Conservation (phyloP, 2,113 vertebrate genomes). For the Felis chaus region DNA sequence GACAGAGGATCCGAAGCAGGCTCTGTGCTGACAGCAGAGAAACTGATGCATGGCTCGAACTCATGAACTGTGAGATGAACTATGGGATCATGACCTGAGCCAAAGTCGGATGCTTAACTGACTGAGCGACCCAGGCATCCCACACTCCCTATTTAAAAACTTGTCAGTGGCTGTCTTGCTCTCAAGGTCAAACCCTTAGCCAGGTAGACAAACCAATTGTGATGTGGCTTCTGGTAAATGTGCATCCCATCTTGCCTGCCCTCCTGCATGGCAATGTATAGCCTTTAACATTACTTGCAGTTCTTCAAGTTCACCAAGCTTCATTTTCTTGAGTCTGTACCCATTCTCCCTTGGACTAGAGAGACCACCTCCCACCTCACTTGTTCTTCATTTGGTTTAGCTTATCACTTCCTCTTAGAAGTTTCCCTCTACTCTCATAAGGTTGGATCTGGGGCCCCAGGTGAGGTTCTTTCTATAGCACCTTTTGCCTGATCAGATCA, state of each 20-base stretch:
- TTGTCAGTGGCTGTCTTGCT: not conserved
- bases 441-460: not conserved
- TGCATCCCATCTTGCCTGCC: not conserved
- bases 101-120: too few relatives aligned
- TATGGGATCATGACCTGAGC: too few relatives aligned
- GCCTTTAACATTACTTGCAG: not conserved
- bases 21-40: too few relatives aligned
- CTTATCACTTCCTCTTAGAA: not conserved
- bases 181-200: not conserved
- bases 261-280: not conserved
- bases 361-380: not conserved
- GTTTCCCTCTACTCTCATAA: not conserved
- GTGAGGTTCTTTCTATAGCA: not conserved
- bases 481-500: not conserved
- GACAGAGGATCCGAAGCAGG: too few relatives aligned
- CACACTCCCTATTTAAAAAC: not conserved
- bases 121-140: too few relatives aligned
- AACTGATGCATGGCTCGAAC: too few relatives aligned
- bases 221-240: not conserved
- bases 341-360: not conserved
- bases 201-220: not conserved
- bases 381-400: not conserved
- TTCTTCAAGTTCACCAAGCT: not conserved
- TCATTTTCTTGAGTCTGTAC: not conserved
- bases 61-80: too few relatives aligned